Evolutionary conservation across 2,888 invertebrate species (phyloP), one percentile per base, ranked within the genome.

Genomic region (Thyatira batis): DNA sequence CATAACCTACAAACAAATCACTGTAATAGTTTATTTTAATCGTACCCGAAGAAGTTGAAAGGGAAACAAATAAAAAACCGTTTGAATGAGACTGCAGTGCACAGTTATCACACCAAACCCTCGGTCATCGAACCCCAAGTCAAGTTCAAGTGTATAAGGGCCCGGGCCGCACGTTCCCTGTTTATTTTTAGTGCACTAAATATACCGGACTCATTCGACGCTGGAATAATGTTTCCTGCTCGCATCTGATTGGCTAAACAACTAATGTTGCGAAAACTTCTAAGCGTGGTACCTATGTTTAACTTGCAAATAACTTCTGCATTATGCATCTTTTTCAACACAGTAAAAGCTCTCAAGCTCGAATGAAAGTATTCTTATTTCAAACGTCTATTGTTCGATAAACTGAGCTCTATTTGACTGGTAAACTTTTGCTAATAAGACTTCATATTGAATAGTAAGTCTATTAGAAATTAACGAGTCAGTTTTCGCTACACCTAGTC

Each of bases 181-280:
- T 80, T 82, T 91, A 91, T 91, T 87, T 89, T 89, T 89, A 87
- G 85, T 78, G 65, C 71, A 80, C 84, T 88, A 85, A 85, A 86
- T 85, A 85, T 85, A 87, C 73, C 73, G 67, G 68, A 74, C 76
- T 76, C 70, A 66, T 81, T 78, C 74, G 67, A 71, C 70, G 71
- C 73, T 63, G 60, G 61, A 67, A 66, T 73, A 69, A 72, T 75
- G 78, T 78, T 80, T 84, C 82, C 85, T 82, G 78, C 66, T 61
- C 59, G 60, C 61, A 49, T 66, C 64, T 71, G 65, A 74, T 73
- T 78, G 72, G 66, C 61, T 65, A 61, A 60, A 50, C 52, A 43
- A 49, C 23, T 39, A 64, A 73, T 60, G 70, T 76, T 72, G 80
- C 76, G 61, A 80, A 81, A 74, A 48, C 27, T 28, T 17, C 39